These are phyloP conservation scores for Prochilodus magdalenae DNA, from an alignment of 2,113 vertebrate species.

Conservation along the genomic window DNA sequence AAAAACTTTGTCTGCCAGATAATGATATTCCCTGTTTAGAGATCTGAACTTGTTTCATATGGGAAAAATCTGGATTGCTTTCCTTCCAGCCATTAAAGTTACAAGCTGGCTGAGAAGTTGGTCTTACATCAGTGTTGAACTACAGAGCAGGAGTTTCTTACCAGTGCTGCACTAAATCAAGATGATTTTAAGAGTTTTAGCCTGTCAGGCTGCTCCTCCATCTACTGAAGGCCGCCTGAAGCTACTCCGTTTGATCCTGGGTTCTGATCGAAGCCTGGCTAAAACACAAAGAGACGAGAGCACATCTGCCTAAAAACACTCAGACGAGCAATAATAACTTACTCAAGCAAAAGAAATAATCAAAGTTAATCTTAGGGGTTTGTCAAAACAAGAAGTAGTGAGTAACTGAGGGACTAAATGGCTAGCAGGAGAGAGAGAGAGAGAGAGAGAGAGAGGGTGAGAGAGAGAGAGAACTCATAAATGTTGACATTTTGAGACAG, in stretches of 20 bases:
- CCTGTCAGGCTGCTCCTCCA: slow-evolving; percentile 28
- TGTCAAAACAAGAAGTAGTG: slow-evolving; percentile 2
- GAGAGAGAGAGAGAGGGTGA: slow-evolving; percentile 1
- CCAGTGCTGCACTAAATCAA: slow-evolving; percentile 9
- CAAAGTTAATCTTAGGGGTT: not conserved
- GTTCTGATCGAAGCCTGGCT: slow-evolving; percentile 32
- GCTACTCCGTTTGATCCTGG: slow-evolving; percentile 34
- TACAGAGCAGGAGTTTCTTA: slow-evolving; percentile 19
- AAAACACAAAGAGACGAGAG: slow-evolving; percentile 22
- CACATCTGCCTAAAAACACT: not conserved
- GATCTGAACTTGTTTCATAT: not conserved
- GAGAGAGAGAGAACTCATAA: not conserved
- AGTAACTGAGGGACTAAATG: not conserved
- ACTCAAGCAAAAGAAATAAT: slow-evolving; percentile 5
- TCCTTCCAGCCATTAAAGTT: slow-evolving; percentile 4
- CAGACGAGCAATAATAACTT: not conserved
- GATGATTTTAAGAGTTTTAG: slow-evolving; percentile 21
- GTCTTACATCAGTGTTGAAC: not conserved
- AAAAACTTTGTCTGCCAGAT: not conserved
- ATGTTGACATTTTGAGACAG: slow-evolving; percentile 33
- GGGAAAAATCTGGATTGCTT: not conserved
- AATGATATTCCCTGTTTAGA: not conserved
- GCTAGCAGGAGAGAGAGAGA: not conserved
- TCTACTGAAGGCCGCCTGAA: slow-evolving; percentile 21
- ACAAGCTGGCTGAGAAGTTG: slow-evolving; percentile 2